Conservation (phyloP, 2,113 vertebrate species). For the Varanus salvator region DNA sequence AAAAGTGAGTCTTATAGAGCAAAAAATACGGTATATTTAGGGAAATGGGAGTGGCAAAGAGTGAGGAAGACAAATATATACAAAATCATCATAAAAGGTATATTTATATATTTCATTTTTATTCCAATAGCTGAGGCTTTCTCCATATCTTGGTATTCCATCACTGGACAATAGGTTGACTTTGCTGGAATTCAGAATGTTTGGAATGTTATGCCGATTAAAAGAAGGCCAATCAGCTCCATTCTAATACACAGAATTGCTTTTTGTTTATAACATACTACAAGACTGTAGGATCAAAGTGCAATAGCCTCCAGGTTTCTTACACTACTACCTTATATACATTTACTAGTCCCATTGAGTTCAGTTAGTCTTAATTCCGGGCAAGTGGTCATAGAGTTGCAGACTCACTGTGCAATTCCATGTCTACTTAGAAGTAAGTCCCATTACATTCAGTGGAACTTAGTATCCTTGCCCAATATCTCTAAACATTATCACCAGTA, state of each 20-base stretch:
- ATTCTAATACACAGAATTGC: not conserved
- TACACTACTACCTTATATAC: not conserved
- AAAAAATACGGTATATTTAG: too few species aligned
- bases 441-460: too few species aligned
- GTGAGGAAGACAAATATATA: not conserved
- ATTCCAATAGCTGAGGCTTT: too few species aligned
- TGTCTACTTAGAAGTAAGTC: too few species aligned
- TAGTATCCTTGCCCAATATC: not conserved
- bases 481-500: not conserved
- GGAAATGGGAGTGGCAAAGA: too few species aligned
- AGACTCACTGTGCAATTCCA: too few species aligned
- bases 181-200: not conserved
- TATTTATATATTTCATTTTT: too few species aligned
- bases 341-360: too few species aligned
- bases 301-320: not conserved
- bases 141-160: not conserved
- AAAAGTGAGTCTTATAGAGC: too few species aligned
- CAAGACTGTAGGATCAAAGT: not conserved
- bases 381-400: too few species aligned
- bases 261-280: not conserved
- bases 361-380: too few species aligned
- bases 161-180: not conserved
- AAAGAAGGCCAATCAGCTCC: not conserved
- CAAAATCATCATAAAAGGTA: not conserved
- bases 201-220: not conserved